Conservation (phyloP, 2,888 invertebrate species). For the Choreutis nemorana region DNA sequence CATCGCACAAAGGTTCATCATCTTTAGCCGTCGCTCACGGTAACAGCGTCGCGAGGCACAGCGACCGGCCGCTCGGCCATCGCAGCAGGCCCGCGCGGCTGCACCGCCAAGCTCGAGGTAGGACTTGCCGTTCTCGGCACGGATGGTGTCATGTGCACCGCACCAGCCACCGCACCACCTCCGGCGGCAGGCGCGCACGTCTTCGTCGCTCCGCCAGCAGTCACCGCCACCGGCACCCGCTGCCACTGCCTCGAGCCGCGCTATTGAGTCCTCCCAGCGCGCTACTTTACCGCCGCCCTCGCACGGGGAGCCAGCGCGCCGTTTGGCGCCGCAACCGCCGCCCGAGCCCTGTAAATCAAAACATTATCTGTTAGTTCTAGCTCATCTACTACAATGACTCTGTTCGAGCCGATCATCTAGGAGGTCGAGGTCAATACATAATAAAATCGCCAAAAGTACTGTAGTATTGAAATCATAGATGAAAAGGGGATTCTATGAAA, state of each 20-base stretch:
- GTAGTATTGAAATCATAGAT: too few relatives aligned
- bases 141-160: constrained; percentile 79
- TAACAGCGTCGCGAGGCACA: constrained; percentile 85
- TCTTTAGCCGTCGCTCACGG: constrained; percentile 84
- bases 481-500: too few relatives aligned
- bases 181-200: constrained; percentile 62
- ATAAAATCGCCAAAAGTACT: too few relatives aligned
- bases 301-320: constrained; percentile 58
- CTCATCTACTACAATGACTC: too few relatives aligned
- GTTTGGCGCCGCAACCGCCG: constrained; percentile 63
- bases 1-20: constrained; percentile 91
- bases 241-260: constrained; percentile 62
- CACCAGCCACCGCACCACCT: constrained; percentile 66
- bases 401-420: too few relatives aligned
- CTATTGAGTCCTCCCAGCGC: constrained; percentile 61
- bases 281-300: constrained; percentile 61
- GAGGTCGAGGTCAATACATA: too few relatives aligned
- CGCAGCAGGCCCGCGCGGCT: constrained; percentile 80
- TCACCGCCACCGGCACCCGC: constrained; percentile 71
- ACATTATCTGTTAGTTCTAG: too few relatives aligned
- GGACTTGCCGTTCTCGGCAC: constrained; percentile 90
- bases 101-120: constrained; percentile 85
- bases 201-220: constrained; percentile 64
- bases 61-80: constrained; percentile 76
- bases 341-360: constrained; percentile 52